phyloP scores from a whole-genome alignment of 2,113 vertebrate species.

The Daboia siamensis region DNA sequence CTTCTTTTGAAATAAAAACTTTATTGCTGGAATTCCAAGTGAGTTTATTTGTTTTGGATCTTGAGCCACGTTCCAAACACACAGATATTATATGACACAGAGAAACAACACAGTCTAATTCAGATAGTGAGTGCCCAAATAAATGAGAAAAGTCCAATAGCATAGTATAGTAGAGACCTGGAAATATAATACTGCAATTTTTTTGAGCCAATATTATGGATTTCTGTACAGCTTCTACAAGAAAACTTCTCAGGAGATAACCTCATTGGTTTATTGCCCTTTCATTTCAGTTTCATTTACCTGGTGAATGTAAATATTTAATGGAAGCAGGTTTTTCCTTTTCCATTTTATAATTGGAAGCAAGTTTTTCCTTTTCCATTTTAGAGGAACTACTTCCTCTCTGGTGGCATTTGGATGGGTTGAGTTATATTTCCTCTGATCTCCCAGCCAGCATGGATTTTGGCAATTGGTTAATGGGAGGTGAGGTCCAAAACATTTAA shows the following conservation, averaged over 20 bases:
- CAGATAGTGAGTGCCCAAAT: not conserved
- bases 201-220: not conserved
- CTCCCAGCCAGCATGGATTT: not conserved
- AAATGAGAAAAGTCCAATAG: not conserved
- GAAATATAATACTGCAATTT: not conserved
- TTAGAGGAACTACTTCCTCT: not conserved
- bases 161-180: not conserved
- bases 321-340: not conserved
- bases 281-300: slow-evolving; percentile 20
- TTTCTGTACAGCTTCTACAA: not conserved
- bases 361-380: too few relatives aligned
- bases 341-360: too few relatives aligned
- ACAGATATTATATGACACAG: too few relatives aligned
- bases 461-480: not conserved
- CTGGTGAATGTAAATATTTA: not conserved
- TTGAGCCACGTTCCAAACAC: too few relatives aligned
- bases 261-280: not conserved
- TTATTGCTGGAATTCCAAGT: too few relatives aligned
- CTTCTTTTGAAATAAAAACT: too few relatives aligned
- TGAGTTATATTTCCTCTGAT: not conserved
- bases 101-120: too few relatives aligned
- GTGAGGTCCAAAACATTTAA: not conserved
- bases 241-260: too few relatives aligned
- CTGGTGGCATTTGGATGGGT: not conserved
- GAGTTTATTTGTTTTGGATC: too few relatives aligned